phyloP scores from a whole-genome alignment of 2,888 invertebrate genomes.

The Coecobrya sp. region DNA sequence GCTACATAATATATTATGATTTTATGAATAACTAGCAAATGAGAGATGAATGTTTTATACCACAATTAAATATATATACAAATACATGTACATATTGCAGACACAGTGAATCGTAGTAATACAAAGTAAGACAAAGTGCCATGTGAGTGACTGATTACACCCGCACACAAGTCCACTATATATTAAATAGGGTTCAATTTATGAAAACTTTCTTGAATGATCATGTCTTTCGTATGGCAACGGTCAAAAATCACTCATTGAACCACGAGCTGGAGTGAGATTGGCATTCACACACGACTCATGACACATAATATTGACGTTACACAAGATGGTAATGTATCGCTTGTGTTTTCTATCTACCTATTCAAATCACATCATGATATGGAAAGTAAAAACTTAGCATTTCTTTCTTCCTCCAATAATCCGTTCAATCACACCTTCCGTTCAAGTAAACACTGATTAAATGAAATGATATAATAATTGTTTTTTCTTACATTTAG shows the following conservation, averaged over 20 bases:
- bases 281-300: background rate
- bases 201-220: constrained; percentile 16
- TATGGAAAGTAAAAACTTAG: background rate
- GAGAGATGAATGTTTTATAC: constrained; percentile 34
- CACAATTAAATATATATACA: background rate
- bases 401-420: background rate
- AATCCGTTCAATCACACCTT: background rate
- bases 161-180: constrained; percentile 31
- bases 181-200: constrained; percentile 49
- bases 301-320: background rate
- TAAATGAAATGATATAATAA: too few relatives aligned
- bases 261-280: background rate
- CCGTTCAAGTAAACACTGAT: background rate
- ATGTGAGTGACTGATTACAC: constrained; percentile 79
- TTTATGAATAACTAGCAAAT: background rate
- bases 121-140: constrained; percentile 50
- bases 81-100: constrained; percentile 6
- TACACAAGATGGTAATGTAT: background rate
- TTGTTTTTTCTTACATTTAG: too few relatives aligned
- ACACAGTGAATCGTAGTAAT: background rate
- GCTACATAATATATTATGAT: background rate
- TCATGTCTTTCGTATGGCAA: constrained; percentile 46
- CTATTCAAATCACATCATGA: background rate
- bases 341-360: background rate
- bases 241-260: constrained; percentile 64